Percentiles rank a stretch among this genome's conserved stretches.
Conservation (phyloP, 35 echinoderm and acorn worm species). For the Eucidaris tribuloides region DNA sequence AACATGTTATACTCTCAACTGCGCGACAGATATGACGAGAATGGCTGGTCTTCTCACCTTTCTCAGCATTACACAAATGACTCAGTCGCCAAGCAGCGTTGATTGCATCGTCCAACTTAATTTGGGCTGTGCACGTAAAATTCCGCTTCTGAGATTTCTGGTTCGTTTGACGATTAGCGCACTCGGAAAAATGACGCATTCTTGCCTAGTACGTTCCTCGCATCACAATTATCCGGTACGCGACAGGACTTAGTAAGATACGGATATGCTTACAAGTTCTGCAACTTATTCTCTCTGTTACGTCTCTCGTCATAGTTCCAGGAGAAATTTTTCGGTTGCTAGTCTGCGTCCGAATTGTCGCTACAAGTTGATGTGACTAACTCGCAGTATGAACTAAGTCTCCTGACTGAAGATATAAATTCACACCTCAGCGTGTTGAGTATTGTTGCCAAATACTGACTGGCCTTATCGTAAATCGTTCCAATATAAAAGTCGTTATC, state of each 20-base stretch:
- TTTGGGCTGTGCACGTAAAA: conserved; percentile 10
- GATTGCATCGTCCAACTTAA: conserved; percentile 10
- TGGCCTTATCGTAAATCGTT: too few species aligned
- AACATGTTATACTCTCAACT: background rate
- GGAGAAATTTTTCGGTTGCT: too few species aligned
- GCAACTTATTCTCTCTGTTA: conserved; percentile 36
- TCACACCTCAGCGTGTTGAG: too few species aligned
- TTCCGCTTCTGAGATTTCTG: background rate
- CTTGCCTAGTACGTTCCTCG: background rate
- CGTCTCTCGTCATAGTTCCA: too few species aligned
- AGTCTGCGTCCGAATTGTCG: too few species aligned
- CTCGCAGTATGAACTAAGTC: too few species aligned
- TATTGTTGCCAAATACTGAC: too few species aligned
- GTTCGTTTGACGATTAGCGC: background rate
- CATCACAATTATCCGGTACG: background rate
- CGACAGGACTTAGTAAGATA: too few species aligned
- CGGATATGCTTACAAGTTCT: too few species aligned
- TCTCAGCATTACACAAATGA: conserved; percentile 38
- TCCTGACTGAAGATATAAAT: too few species aligned
- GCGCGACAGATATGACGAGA: background rate
- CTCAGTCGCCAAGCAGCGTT: conserved; percentile 18
- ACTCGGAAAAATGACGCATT: background rate
- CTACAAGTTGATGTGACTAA: too few species aligned
- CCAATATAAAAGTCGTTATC: too few species aligned
- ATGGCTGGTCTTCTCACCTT: background rate